Conservation (phyloP, 2,113 vertebrate genomes). For the Spilogale gracilis region DNA sequence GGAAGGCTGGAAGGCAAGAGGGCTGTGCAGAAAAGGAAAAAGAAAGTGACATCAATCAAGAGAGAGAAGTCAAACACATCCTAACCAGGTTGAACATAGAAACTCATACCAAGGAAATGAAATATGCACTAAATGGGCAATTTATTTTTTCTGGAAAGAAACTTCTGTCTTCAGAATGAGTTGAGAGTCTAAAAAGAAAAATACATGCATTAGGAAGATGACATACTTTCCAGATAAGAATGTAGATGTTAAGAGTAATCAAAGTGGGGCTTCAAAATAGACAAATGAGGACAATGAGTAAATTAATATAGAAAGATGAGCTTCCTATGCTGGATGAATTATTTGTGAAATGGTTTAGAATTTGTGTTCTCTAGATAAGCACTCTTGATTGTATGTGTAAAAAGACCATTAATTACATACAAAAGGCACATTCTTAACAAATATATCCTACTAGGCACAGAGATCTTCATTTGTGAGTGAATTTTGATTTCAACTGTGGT, state of each 20-base stretch:
- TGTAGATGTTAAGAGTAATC: not conserved
- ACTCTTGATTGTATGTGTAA: not conserved
- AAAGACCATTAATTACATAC: not conserved
- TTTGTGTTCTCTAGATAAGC: not conserved
- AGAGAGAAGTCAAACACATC: constrained; percentile 62
- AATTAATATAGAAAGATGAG: not conserved
- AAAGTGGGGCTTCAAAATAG: not conserved
- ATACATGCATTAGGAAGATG: not conserved
- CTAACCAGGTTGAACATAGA: constrained; percentile 9
- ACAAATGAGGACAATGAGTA: not conserved
- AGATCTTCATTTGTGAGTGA: not conserved
- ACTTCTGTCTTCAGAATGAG: not conserved
- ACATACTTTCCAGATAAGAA: not conserved
- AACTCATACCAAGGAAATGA: constrained; percentile 49
- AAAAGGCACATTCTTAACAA: not conserved
- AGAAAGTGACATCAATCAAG: constrained; percentile 67
- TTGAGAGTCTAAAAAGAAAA: constrained; percentile 44
- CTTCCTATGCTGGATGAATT: not conserved
- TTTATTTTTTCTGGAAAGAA: constrained; percentile 45
- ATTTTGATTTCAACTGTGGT: not conserved
- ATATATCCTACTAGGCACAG: not conserved
- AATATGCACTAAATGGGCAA: not conserved
- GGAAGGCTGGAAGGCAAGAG: constrained; percentile 19
- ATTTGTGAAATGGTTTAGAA: not conserved
- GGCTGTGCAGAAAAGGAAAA: constrained; percentile 43